Evolutionary conservation across 2,113 vertebrate genomes (phyloP).

Genomic region (Geococcyx californianus): DNA sequence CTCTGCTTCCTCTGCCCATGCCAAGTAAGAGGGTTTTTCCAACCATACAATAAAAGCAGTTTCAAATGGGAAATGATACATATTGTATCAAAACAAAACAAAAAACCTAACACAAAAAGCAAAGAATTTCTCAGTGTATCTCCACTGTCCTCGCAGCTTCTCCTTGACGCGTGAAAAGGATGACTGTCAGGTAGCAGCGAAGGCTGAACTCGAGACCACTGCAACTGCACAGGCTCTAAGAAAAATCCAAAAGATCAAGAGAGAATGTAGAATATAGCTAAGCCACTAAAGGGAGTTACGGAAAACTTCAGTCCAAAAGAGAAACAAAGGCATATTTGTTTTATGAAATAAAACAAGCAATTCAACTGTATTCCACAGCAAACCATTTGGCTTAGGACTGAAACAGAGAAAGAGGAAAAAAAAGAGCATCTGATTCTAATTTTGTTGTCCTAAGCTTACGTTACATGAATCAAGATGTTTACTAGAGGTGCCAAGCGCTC

Average conservation of each 20-base stretch:
- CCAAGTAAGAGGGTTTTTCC: conserved; percentile 49
- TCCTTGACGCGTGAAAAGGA: neutral
- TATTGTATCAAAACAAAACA: neutral
- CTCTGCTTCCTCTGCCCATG: conserved; percentile 29
- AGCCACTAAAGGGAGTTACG: neutral
- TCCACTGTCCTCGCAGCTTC: neutral
- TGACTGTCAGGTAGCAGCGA: neutral
- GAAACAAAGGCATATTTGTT: conserved; percentile 17
- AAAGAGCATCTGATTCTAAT: conserved; percentile 30
- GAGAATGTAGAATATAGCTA: neutral
- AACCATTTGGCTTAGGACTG: neutral
- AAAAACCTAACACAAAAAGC: conserved; percentile 10
- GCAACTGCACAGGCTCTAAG: rapidly evolving
- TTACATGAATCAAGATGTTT: conserved; percentile 36
- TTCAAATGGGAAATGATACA: conserved; percentile 48
- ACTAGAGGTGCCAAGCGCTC: conserved; percentile 4
- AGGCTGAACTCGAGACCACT: neutral
- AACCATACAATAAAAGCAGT: conserved; percentile 8
- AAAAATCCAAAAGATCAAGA: neutral
- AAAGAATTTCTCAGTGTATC: neutral
- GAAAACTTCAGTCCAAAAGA: neutral
- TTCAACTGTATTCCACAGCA: neutral
- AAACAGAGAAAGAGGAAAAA: neutral
- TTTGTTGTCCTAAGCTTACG: neutral
- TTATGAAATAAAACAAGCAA: neutral